Conservation (phyloP, 2,797 vertebrate genomes). For the Leuciscus waleckii region DNA sequence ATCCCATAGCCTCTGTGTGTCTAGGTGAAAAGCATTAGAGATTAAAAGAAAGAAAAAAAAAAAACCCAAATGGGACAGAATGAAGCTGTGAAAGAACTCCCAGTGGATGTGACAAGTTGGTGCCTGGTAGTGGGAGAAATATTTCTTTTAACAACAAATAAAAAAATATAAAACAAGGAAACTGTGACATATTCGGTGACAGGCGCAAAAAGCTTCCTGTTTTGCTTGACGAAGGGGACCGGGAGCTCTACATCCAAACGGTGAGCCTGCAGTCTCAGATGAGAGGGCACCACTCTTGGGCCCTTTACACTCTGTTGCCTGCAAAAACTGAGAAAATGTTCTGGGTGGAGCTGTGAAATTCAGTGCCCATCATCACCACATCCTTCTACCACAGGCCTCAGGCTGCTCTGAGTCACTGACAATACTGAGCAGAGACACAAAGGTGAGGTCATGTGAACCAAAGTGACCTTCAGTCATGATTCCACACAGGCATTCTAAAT, state of each 20-base stretch:
- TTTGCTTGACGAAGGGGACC: constrained; percentile 33
- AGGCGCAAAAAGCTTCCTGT: constrained; percentile 79
- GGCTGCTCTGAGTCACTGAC: constrained; percentile 29
- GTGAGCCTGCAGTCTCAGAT: constrained; percentile 48
- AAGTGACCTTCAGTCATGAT: constrained; percentile 31
- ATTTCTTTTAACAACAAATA: constrained; percentile 60
- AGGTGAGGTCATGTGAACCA: constrained; percentile 25
- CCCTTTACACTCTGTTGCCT: constrained; percentile 55
- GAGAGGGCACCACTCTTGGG: constrained; percentile 42
- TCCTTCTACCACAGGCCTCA: not conserved
- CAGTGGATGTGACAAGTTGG: constrained; percentile 39
- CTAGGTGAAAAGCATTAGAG: constrained; percentile 5
- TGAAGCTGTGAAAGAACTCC: constrained; percentile 42
- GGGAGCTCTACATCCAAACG: constrained; percentile 29
- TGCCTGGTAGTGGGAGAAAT: constrained; percentile 37
- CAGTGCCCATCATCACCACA: constrained; percentile 43
- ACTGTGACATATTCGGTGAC: constrained; percentile 76
- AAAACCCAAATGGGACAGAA: not conserved
- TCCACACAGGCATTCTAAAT: not conserved
- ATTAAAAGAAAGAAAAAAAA: not conserved
- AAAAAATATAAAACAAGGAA: constrained; percentile 69
- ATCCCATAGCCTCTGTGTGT: not conserved
- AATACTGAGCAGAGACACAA: constrained; percentile 20
- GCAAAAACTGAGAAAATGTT: constrained; percentile 60
- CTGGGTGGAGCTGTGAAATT: constrained; percentile 45